Percentiles rank a stretch among this genome's conserved stretches.
These are phyloP conservation scores for Drosophila dives DNA, from an alignment of 2,888 invertebrate genomes.

Conservation along the genomic window DNA sequence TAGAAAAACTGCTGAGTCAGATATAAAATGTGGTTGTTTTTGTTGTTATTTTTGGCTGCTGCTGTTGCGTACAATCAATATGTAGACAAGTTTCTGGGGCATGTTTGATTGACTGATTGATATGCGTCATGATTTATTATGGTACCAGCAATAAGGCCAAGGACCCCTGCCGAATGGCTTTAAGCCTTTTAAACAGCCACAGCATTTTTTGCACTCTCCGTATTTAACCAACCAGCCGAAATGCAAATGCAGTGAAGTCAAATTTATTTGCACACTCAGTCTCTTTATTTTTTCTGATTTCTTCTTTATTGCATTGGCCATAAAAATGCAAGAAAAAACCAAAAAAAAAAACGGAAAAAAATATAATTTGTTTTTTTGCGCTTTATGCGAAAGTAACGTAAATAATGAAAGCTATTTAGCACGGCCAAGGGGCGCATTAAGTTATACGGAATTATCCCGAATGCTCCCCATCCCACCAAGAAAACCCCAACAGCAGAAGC, in stretches of 20 bases:
- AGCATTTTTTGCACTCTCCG: not conserved
- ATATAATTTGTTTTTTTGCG: constrained; percentile 33
- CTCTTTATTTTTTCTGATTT: constrained; percentile 10
- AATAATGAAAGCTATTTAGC: constrained; percentile 79
- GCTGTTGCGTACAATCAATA: constrained; percentile 66
- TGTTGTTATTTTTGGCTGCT: constrained; percentile 27
- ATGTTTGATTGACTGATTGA: constrained; percentile 77
- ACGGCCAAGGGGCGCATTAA: constrained; percentile 74
- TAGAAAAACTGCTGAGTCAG: constrained; percentile 61
- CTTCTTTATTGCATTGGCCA: constrained; percentile 23
- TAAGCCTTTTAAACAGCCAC: constrained; percentile 17
- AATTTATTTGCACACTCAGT: constrained; percentile 31
- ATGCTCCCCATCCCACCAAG: not conserved
- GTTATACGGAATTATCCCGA: constrained; percentile 51
- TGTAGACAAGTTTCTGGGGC: constrained; percentile 56
- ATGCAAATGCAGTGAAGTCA: constrained; percentile 10
- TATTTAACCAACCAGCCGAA: constrained; percentile 11
- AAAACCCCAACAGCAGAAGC: constrained; percentile 15
- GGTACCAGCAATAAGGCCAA: constrained; percentile 36
- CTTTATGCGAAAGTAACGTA: constrained; percentile 69
- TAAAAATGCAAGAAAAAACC: constrained; percentile 29
- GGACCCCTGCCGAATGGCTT: constrained; percentile 22
- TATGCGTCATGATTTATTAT: constrained; percentile 77
- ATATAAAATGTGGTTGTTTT: constrained; percentile 21
- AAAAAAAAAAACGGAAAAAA: constrained; percentile 17